These are phyloP conservation scores for Drosophila helvetica DNA, from an alignment of 2,888 invertebrate genomes.

Conservation along the genomic window DNA sequence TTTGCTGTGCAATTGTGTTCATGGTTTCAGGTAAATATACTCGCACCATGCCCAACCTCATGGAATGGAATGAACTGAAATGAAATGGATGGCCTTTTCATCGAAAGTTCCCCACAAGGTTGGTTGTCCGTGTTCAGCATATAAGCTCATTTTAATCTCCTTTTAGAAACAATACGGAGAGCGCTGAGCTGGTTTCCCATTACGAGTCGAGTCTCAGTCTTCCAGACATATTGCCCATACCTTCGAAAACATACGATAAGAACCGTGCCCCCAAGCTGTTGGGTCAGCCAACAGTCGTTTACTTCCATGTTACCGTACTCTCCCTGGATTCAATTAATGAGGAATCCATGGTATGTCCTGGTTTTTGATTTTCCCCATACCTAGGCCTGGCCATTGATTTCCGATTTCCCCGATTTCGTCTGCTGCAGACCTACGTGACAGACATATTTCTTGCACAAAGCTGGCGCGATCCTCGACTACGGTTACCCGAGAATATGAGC, in stretches of 20 bases:
- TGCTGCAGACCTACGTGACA: constrained; percentile 92
- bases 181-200: constrained; percentile 83
- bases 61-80: not conserved
- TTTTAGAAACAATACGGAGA: constrained; percentile 82
- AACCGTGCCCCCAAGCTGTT: constrained; percentile 93
- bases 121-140: constrained; percentile 24
- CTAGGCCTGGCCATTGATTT: not conserved
- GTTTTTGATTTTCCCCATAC: too few relatives aligned
- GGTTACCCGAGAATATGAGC: constrained; percentile 96
- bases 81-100: constrained; percentile 24
- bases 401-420: not conserved
- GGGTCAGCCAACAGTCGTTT: constrained; percentile 94
- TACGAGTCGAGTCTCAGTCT: constrained; percentile 89
- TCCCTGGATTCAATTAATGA: constrained; percentile 97
- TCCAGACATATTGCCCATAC: constrained; percentile 92
- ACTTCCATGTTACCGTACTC: constrained; percentile 95
- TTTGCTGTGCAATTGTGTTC: constrained; percentile 81
- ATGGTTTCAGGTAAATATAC: constrained; percentile 78
- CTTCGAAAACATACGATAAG: constrained; percentile 94
- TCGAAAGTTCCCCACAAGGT: constrained; percentile 62
- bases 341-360: constrained; percentile 90
- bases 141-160: constrained; percentile 19
- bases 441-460: constrained; percentile 96
- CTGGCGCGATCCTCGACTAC: constrained; percentile 94
- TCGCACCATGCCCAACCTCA: not conserved